Base-by-base conservation (phyloP, 1,140 invertebrate genomes). In the Brachionus plicatilis region DNA sequence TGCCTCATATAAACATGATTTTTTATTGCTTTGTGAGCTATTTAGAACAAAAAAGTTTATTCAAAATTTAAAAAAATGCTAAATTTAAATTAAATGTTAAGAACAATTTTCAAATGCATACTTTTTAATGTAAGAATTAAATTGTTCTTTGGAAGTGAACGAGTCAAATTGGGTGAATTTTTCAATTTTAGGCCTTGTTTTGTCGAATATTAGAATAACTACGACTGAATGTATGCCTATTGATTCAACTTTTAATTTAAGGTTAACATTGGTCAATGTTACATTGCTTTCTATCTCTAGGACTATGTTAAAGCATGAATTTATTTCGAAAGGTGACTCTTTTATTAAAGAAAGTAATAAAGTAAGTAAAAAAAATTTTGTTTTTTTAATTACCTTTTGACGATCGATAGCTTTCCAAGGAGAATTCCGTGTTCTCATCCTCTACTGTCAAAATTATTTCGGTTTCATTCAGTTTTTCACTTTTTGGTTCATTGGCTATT, bases 391-490 rank as follows among this genome's bases (percentile, higher is more conserved):
- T 75, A 68, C 66, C 66, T 33, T 68, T 75, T 8, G 14, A 75
- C 24, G 41, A 12, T 50, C 24, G 24, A 50, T 20, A 76, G n/a
- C 20, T 76, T 72, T 76, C 72, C 8, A 76, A 14, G 11, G 43
- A 27, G 27, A 76, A 76, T 47, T 76, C 45, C 12, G 20, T 27
- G 6, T 6, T 50, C 3, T 76, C 72, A 12, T 50, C 72, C 1
- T 50, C 20, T 2, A 29, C 12, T 27, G 43, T 50, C 11, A 24
- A 76, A 27, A 76, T 76, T 47, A 27, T 50, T 76, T 76, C 72
- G 11, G 72, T 76, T 76, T 76, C 72, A 50, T 76, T 76, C 20
- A 76, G 53, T 29, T 76, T 76, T 53, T 76, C 72, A 76, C 20
- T 72, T 72, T 72, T 72, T 43, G 29, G 17, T n/a, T 72, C 37